Base-by-base conservation (phyloP, 2,113 vertebrate genomes). In the Xiphophorus maculatus region DNA sequence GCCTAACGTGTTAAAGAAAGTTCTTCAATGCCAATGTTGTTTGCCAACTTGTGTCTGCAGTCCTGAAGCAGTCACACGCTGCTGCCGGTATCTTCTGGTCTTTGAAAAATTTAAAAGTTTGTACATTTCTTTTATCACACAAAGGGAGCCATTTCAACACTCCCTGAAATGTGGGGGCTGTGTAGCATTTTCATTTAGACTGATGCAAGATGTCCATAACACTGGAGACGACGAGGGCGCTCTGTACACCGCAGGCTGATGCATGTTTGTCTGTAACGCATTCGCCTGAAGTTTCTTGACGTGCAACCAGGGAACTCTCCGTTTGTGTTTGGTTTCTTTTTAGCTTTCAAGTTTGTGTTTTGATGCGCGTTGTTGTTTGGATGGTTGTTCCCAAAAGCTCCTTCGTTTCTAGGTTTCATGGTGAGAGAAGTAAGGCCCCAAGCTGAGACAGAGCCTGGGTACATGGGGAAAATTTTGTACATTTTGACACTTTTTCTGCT, bases 11-110 rank as follows among this genome's bases (percentile, higher is more conserved):
- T 70, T 30, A 54, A 62, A 77, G 3, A 8, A 1, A 63, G 66
- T 32, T 69, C 48, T 88, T 88, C 79, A 69, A 85, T 61, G 77
- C 66, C 29, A n/a, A 28, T 14, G 15, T 42, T 73, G 17, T 74
- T 61, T 73, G 63, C 35, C 65, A 82, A 33, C 6, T 67, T 58
- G 22, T 66, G 37, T 69, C 28, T 77, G 14, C 19, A 42, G 33
- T 66, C 60, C 63, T 40, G 30, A 3, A 44, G 27, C 17, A 14
- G 48, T 7, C 29, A 9, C 27, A 63, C 17, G 79, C 63, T 66
- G 11, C 10, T 65, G 17, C 27, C 15, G 15, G 54, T 29, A 19
- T 0, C n/a, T 40, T 67, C 6, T 11, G 19, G 32, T 63, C 9
- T 2, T 4, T 1, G 51, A 62, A 5, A n/a, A 64, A 12, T 61